A percentile compares a stretch with the other conserved stretches of the same genome.
phyloP scores from a whole-genome alignment of 2,113 vertebrate genomes.

The Marcusenius ussheri region DNA sequence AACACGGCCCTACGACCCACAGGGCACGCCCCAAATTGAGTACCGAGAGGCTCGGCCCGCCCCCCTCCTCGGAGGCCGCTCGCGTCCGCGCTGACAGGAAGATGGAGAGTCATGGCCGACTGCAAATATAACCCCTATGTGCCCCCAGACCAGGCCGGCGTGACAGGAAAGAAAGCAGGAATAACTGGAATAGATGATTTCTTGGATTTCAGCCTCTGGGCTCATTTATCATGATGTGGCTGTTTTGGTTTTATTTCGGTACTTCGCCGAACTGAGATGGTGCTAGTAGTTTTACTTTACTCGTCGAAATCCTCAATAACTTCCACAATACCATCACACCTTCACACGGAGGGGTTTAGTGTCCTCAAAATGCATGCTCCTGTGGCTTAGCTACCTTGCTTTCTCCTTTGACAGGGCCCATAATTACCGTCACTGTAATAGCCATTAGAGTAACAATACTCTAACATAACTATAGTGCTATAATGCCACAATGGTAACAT shows the following conservation, averaged over 20 bases:
- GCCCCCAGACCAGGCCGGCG: not conserved
- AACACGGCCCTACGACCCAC: not conserved
- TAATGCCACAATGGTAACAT: not conserved
- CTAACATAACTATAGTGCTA: not conserved
- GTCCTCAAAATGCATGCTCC: not conserved
- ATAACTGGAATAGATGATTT: conserved; percentile 3
- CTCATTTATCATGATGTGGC: conserved; percentile 7
- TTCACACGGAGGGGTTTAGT: not conserved
- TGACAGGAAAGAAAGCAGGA: not conserved
- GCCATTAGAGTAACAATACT: not conserved
- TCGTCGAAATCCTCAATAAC: not conserved
- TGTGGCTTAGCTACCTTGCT: not conserved
- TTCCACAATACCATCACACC: not conserved
- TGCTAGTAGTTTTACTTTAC: not conserved
- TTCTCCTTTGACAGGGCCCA: not conserved
- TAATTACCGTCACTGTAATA: not conserved
- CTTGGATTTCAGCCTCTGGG: not conserved
- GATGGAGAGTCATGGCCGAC: conserved; percentile 37
- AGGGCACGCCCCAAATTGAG: conserved; percentile 45
- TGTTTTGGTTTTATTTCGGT: not conserved
- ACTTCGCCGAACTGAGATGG: not conserved
- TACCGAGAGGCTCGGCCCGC: conserved; percentile 40
- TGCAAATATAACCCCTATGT: not conserved
- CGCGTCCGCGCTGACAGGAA: conserved; percentile 57
- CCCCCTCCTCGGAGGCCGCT: not conserved